Percentiles rank a stretch among this genome's conserved stretches.
These are phyloP conservation scores for Enteromius mattozi DNA, from an alignment of 2,797 vertebrate genomes.

Conservation along the genomic window DNA sequence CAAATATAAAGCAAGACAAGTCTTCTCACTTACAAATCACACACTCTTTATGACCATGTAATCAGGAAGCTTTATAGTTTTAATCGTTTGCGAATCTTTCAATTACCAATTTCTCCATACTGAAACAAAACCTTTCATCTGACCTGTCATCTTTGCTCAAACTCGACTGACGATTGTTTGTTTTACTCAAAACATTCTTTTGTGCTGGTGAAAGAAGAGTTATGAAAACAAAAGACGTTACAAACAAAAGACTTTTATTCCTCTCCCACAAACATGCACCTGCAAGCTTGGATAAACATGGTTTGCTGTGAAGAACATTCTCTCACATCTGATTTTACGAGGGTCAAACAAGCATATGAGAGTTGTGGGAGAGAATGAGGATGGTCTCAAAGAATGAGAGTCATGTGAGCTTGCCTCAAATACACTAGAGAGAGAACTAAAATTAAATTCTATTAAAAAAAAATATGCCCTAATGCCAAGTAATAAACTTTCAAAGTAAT, in stretches of 20 bases:
- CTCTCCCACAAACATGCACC: background rate
- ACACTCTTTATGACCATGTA: background rate
- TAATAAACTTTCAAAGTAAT: background rate
- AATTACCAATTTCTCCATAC: background rate
- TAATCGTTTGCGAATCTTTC: background rate
- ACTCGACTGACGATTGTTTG: background rate
- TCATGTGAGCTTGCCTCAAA: background rate
- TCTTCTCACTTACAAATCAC: background rate
- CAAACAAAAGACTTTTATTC: background rate
- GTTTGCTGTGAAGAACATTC: background rate
- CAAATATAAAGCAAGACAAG: background rate
- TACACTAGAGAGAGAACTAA: background rate
- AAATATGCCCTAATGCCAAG: background rate
- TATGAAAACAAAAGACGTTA: background rate
- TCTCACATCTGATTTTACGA: background rate
- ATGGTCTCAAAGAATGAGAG: background rate
- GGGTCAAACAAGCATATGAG: background rate
- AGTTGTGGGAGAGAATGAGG: background rate
- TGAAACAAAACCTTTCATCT: background rate
- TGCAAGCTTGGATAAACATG: background rate
- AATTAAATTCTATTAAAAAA: background rate
- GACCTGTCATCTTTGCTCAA: background rate
- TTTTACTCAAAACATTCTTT: background rate
- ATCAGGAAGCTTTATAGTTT: background rate
- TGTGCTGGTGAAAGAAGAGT: background rate